phyloP scores from a whole-genome alignment of 2,888 invertebrate genomes.

The Toxonevra muliebris region DNA sequence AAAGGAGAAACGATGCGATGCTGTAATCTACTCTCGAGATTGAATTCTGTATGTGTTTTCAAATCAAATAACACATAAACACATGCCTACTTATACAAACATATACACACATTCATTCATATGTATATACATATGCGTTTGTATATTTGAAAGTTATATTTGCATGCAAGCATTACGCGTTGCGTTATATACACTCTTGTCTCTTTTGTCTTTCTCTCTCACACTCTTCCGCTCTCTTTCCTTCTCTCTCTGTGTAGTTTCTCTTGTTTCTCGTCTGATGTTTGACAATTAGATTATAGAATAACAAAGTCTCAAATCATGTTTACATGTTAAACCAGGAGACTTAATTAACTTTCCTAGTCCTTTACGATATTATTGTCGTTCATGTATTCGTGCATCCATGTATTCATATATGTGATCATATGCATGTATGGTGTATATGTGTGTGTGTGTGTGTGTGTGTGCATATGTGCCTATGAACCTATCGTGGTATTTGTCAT shows the following conservation, averaged over 20 bases:
- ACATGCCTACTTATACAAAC: not conserved
- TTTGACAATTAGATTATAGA: constrained; percentile 39
- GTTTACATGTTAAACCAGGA: constrained; percentile 34
- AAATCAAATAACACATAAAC: not conserved
- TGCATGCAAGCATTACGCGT: too few relatives aligned
- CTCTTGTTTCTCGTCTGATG: constrained; percentile 24
- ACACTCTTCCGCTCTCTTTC: too few relatives aligned
- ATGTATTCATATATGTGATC: not conserved
- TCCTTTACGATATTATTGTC: not conserved
- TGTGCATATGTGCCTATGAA: not conserved
- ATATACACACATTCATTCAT: not conserved
- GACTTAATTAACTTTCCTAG: constrained; percentile 37
- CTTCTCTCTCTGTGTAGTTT: not conserved
- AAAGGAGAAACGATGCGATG: not conserved
- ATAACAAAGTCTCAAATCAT: constrained; percentile 37
- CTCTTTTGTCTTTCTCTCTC: too few relatives aligned
- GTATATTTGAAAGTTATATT: too few relatives aligned
- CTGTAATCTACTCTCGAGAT: constrained; percentile 17
- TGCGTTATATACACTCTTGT: too few relatives aligned
- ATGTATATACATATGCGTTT: not conserved
- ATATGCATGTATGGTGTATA: not conserved
- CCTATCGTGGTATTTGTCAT: not conserved
- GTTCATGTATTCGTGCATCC: not conserved
- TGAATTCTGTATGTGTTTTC: constrained; percentile 13
- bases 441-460: not conserved